phyloP scores from a whole-genome alignment of 2,888 invertebrate genomes.

The Plagodis dolabraria region DNA sequence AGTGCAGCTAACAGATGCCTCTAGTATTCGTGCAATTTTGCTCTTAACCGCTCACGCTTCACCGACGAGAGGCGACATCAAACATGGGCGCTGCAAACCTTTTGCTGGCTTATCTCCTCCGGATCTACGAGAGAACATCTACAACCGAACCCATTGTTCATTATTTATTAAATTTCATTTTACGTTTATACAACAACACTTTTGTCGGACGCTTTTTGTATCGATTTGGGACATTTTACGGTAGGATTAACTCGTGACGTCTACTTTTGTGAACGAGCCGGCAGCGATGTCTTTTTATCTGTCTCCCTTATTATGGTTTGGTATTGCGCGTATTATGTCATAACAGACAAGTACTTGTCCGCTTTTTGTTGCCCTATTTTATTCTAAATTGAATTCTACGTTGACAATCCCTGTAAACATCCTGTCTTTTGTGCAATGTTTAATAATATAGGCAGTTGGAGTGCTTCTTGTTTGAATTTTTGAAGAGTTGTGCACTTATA shows the following conservation, averaged over 20 bases:
- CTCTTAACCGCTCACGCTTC: slow-evolving; percentile 80
- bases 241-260: slow-evolving; percentile 78
- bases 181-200: slow-evolving; percentile 84
- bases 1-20: slow-evolving; percentile 80
- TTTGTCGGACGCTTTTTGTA: slow-evolving; percentile 80
- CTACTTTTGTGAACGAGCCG: slow-evolving; percentile 66
- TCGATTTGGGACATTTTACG: slow-evolving; percentile 83
- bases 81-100: slow-evolving; percentile 78
- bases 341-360: slow-evolving; percentile 77
- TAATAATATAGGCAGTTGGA: slow-evolving; percentile 45
- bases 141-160: slow-evolving; percentile 72
- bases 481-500: slow-evolving; percentile 5
- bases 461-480: slow-evolving; percentile 8
- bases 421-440: slow-evolving; percentile 71
- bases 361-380: slow-evolving; percentile 71
- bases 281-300: slow-evolving; percentile 78
- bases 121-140: slow-evolving; percentile 75
- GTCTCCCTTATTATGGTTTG: slow-evolving; percentile 72
- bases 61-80: slow-evolving; percentile 82
- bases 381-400: slow-evolving; percentile 77
- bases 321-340: slow-evolving; percentile 84
- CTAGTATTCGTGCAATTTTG: slow-evolving; percentile 77
- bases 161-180: slow-evolving; percentile 85
- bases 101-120: slow-evolving; percentile 83
- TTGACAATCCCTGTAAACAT: slow-evolving; percentile 80